Evolutionary conservation across 2,888 invertebrate species (phyloP).

Genomic region (Lochmaea crataegi): DNA sequence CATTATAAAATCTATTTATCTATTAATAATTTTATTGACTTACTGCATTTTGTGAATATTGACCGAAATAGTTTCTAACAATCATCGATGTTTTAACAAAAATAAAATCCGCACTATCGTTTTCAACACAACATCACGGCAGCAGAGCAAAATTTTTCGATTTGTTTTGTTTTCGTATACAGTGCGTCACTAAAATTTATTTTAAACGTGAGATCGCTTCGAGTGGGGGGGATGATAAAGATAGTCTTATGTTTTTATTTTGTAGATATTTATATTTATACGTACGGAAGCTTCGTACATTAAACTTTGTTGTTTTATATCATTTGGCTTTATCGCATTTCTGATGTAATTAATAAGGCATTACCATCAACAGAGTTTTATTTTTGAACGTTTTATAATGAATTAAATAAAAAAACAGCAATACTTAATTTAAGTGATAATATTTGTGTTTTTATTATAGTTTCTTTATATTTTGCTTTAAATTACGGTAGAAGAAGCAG

Average conservation of each 20-base stretch:
- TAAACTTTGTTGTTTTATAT: background rate
- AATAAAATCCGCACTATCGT: background rate
- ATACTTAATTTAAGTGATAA: no score
- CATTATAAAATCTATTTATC: background rate
- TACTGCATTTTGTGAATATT: background rate
- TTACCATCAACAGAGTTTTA: background rate
- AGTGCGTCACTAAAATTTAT: background rate
- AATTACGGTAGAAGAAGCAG: no score
- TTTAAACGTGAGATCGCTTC: background rate
- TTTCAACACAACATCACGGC: background rate
- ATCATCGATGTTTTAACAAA: background rate
- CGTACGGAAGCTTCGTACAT: background rate
- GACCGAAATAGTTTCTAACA: background rate
- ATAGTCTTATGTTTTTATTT: background rate
- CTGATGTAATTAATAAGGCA: conserved; percentile 1
- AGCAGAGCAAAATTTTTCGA: background rate
- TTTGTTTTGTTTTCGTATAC: conserved; percentile 2
- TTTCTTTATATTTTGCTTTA: no score
- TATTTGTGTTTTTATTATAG: no score
- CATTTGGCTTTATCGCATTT: background rate
- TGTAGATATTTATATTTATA: no score
- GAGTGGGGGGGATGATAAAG: background rate
- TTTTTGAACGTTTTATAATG: background rate
- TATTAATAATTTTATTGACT: background rate
- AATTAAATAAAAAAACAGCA: no score